These are phyloP conservation scores for Silurus meridionalis DNA, from an alignment of 2,113 vertebrate species.

Conservation along the genomic window DNA sequence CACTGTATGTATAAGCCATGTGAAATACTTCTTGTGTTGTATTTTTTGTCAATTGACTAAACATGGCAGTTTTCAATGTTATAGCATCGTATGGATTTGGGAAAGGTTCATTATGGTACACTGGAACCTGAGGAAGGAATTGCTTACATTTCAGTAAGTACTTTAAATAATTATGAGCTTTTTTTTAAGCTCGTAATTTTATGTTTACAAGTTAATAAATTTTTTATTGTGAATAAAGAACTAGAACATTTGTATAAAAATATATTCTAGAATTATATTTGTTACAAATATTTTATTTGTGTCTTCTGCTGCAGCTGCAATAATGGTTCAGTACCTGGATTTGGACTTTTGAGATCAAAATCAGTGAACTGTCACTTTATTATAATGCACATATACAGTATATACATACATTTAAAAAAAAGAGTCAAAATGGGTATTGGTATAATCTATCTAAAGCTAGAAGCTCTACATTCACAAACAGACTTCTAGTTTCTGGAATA, in stretches of 20 bases:
- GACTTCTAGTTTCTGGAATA: not conserved
- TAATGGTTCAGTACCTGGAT: constrained; percentile 45
- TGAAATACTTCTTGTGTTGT: not conserved
- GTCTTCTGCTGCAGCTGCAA: constrained; percentile 57
- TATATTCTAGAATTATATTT: not conserved
- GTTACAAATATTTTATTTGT: constrained; percentile 8
- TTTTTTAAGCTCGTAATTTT: not conserved
- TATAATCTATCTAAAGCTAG: not conserved
- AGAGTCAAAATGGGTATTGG: not conserved
- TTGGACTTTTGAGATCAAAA: not conserved
- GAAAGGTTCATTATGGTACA: constrained; percentile 48
- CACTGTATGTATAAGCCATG: not conserved
- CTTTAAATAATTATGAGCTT: not conserved
- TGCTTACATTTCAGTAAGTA: constrained; percentile 70
- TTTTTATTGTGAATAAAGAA: not conserved
- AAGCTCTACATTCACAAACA: not conserved
- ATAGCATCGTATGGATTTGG: constrained; percentile 52
- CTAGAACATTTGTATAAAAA: not conserved
- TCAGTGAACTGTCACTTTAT: not conserved
- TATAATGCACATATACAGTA: not conserved
- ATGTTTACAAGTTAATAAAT: not conserved
- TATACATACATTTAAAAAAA: not conserved
- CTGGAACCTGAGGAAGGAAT: constrained; percentile 57
- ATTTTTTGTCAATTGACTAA: constrained; percentile 20
- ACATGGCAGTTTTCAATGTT: constrained; percentile 44